phyloP scores from a whole-genome alignment of 2,888 invertebrate species.

The Bombyx huttoni region DNA sequence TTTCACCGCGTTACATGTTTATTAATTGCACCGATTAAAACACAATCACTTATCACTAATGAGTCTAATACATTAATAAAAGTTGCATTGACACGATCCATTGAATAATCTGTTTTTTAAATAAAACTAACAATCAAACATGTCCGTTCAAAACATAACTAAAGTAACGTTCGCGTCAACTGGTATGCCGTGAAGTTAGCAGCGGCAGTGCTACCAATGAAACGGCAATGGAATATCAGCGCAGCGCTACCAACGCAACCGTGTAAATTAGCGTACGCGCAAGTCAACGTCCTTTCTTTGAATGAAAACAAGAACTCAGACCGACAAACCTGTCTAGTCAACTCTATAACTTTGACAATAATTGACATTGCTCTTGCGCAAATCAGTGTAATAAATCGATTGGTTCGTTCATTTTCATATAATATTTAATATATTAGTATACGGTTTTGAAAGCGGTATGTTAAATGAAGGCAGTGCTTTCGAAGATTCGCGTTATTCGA shows the following conservation, averaged over 20 bases:
- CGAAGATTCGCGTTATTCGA: neutral
- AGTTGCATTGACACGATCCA: conserved; percentile 20
- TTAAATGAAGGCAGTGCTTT: too few species aligned
- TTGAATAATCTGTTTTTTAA: conserved; percentile 27
- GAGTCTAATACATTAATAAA: conserved; percentile 4
- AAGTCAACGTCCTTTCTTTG: conserved; percentile 53
- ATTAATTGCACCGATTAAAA: conserved; percentile 4
- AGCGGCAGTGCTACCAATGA: conserved; percentile 24
- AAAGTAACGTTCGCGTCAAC: conserved; percentile 51
- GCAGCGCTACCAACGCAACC: conserved; percentile 19
- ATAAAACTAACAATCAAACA: conserved; percentile 16
- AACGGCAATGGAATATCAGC: conserved; percentile 10
- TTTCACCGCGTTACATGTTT: conserved; percentile 27
- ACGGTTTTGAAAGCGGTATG: too few species aligned
- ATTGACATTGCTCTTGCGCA: conserved; percentile 15
- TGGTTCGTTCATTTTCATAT: too few species aligned
- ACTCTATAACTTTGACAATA: conserved; percentile 5
- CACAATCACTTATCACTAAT: conserved; percentile 3
- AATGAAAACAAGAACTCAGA: conserved; percentile 40
- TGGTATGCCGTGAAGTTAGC: conserved; percentile 43
- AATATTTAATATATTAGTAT: too few species aligned
- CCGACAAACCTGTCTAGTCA: conserved; percentile 39
- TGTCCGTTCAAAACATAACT: conserved; percentile 53
- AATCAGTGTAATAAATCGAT: neutral
- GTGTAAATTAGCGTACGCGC: conserved; percentile 9